Percentiles rank a stretch among this genome's conserved stretches.
phyloP scores from a whole-genome alignment of 2,797 vertebrate species.

The Melanotaenia nigrans region DNA sequence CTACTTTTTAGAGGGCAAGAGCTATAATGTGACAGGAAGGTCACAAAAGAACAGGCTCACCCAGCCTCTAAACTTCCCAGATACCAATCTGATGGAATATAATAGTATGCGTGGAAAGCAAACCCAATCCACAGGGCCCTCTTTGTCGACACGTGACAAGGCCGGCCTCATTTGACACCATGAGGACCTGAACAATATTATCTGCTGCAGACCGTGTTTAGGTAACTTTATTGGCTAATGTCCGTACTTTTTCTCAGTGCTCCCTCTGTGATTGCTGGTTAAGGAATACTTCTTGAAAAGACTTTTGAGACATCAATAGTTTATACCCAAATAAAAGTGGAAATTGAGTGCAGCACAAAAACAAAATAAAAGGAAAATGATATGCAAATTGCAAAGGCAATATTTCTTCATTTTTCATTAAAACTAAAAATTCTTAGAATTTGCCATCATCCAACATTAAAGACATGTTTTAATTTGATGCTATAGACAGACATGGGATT shows the following conservation, averaged over 20 bases:
- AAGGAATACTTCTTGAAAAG: background rate
- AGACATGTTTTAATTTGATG: background rate
- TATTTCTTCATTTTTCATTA: background rate
- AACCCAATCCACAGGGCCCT: background rate
- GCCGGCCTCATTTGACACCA: background rate
- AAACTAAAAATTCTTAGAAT: background rate
- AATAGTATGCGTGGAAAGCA: background rate
- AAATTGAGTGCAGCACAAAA: background rate
- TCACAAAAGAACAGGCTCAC: background rate
- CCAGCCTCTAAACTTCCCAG: background rate
- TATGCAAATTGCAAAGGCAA: background rate
- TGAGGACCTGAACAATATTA: background rate
- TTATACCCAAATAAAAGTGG: background rate
- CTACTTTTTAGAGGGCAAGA: too few relatives aligned
- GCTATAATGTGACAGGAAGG: background rate
- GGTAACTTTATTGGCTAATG: background rate
- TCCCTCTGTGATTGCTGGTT: background rate
- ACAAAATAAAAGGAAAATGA: background rate
- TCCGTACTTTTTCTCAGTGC: background rate
- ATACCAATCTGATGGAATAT: background rate
- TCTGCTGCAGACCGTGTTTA: background rate
- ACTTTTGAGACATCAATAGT: background rate
- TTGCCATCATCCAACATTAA: background rate
- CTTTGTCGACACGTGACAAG: background rate
- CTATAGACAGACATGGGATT: background rate